Conservation (phyloP, 2,888 invertebrate species). For the Nephrotoma appendiculata region DNA sequence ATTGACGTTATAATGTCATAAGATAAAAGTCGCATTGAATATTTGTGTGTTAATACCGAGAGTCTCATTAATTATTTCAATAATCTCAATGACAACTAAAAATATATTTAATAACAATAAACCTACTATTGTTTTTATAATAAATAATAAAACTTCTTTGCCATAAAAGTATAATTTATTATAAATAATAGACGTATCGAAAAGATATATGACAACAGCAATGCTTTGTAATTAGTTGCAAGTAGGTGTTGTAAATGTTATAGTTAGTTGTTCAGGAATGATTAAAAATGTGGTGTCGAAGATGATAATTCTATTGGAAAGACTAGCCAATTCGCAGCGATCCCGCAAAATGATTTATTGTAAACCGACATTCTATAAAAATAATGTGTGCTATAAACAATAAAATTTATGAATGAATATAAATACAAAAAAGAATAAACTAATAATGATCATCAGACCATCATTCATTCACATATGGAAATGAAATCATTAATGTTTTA, state of each 20-base stretch:
- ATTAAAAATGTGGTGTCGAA: not conserved
- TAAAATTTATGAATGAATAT: not conserved
- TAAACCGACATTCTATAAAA: not conserved
- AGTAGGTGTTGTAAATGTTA: not conserved
- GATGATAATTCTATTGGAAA: not conserved
- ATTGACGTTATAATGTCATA: not conserved
- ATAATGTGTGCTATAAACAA: not conserved
- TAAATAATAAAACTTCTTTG: not conserved
- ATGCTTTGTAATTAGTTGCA: not conserved
- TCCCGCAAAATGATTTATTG: not conserved
- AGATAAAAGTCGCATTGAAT: not conserved
- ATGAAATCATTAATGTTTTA: not conserved
- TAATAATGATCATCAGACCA: not conserved
- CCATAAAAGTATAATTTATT: not conserved
- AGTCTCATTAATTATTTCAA: not conserved
- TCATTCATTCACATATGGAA: not conserved
- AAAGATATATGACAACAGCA: not conserved
- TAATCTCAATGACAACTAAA: not conserved
- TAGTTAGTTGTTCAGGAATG: not conserved
- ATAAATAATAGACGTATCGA: not conserved
- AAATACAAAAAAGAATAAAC: not conserved
- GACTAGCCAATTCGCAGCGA: not conserved
- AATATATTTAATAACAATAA: not conserved
- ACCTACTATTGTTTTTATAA: not conserved
- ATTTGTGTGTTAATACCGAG: not conserved